phyloP scores from a whole-genome alignment of 2,888 invertebrate genomes.

The Heliconius ethilla region DNA sequence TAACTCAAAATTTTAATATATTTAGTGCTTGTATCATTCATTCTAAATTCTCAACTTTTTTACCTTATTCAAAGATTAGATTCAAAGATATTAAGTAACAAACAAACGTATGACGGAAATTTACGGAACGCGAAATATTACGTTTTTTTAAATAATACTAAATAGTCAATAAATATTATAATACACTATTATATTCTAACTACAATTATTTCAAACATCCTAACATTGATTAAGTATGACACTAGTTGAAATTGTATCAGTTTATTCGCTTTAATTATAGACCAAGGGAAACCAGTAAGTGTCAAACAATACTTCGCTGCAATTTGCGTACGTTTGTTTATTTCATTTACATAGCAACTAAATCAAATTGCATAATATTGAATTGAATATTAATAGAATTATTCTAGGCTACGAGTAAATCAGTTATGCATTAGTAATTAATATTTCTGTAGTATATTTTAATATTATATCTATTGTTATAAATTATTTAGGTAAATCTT shows the following conservation, averaged over 20 bases:
- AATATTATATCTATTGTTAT: background rate
- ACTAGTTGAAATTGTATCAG: conserved; percentile 1
- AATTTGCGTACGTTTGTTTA: conserved; percentile 47
- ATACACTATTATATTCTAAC: background rate
- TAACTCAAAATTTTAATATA: no score
- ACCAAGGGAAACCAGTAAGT: conserved; percentile 37
- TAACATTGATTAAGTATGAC: background rate
- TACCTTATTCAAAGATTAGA: no score
- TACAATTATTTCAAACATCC: background rate
- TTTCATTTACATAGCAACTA: conserved; percentile 44
- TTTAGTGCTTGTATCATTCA: no score
- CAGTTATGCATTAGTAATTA: background rate
- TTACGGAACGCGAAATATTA: no score
- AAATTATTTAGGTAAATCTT: no score
- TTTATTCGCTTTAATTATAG: conserved; percentile 1
- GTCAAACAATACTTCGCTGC: conserved; percentile 43
- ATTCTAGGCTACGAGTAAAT: conserved; percentile 19
- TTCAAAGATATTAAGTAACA: no score
- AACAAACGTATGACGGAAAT: no score
- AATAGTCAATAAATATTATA: background rate
- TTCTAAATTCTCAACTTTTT: no score
- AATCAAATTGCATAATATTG: conserved; percentile 35
- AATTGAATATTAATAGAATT: conserved; percentile 35
- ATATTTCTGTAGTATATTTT: background rate
- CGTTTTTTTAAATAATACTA: no score